Evolutionary conservation across 2,888 invertebrate genomes (phyloP), one percentile per base, ranked within the genome.

Genomic region (Dendrolimus pini): DNA sequence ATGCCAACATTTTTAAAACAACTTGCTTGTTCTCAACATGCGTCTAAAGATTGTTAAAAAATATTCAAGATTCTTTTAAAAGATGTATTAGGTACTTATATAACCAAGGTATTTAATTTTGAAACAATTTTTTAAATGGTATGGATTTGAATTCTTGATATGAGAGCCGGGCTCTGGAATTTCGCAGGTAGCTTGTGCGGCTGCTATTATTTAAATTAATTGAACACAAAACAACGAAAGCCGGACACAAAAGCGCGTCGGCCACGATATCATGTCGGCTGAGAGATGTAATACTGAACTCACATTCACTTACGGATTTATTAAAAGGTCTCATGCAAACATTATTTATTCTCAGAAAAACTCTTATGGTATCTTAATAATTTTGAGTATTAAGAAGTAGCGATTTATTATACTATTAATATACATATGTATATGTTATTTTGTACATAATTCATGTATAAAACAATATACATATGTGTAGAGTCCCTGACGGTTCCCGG

Each of bases 131-230:
- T 30, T 30, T 30, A 30, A 30, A 6, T 30, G 30, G 30, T 30
- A 30, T 30, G 30, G 30, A 30, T 30, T 30, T 30, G 30, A 30
- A 30, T 30, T 30, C 30, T 47, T 60, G 61, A 64, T 65, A 65
- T 58, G 65, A 69, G 67, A 69, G 70, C 75, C 75, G 73, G 76
- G 74, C 74, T 74, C 72, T 70, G 73, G 72, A 72, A 73, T 65
- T 72, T 73, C 75, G 72, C 83, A 86, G 85, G 85, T 84, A 85
- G 82, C 81, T 78, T 77, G 80, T 75, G 76, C 79, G 80, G 81
- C 77, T 72, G 85, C 86, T 83, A 85, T 88, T 86, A 88, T 88
- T 88, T 86, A 88, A 88, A 87, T 88, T 86, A 87, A 88, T 88
- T 88, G 86, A 84, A 85, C 82, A 81, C 84, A 82, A 85, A 87